Base-by-base conservation (phyloP, 2,888 invertebrate genomes). In the Pollenia griseotomentosa region DNA sequence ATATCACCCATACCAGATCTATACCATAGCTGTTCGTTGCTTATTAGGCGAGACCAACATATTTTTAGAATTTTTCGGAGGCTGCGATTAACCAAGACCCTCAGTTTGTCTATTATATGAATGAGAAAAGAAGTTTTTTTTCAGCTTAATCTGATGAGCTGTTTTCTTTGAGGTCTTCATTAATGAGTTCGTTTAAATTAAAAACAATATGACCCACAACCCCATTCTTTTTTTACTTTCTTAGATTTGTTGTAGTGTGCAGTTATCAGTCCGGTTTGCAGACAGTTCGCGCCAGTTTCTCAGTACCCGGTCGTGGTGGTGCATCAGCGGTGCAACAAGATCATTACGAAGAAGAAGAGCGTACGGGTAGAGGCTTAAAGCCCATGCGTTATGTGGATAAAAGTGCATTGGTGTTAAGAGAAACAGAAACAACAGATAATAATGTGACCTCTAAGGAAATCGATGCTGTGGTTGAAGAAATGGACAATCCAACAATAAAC, bases 241-340 rank as follows among this genome's bases (percentile, higher is more conserved):
- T 23, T 91, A 95, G 97, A 89, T 97, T 97, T 91, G 94, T 97
- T 75, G 97, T 97, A 2, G 94, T 97, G 14, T 97, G 97, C 91
- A 96, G 96, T 48, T 97, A 96, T 91, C 96, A 97, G 90, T 97
- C 97, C 1, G 97, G 97, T 91, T 96, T 97, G 44, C 94, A 97
- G 90, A 97, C 97, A 0, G 97, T 97, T 10, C 94, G 97, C 89
- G 97, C 97, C 44, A 97, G 97, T 90, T 95, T 96, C 90, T 96
- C 96, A 88, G 93, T 96, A 84, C 96, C 96, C 0, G 95, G 95
- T 87, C 94, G 94, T 16, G 94, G 94, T 59, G 95, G 95, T 61
- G 90, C 91, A 14, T 91, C 92, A 0, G 90, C 93, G 3, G 90
- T 91, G 9, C 89, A 90, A 79, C 92, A 91, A 73, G 92, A 92